Evolutionary conservation across 2,888 invertebrate genomes (phyloP), one percentile per base, ranked within the genome.

Genomic region (Ephialtes manifestator): DNA sequence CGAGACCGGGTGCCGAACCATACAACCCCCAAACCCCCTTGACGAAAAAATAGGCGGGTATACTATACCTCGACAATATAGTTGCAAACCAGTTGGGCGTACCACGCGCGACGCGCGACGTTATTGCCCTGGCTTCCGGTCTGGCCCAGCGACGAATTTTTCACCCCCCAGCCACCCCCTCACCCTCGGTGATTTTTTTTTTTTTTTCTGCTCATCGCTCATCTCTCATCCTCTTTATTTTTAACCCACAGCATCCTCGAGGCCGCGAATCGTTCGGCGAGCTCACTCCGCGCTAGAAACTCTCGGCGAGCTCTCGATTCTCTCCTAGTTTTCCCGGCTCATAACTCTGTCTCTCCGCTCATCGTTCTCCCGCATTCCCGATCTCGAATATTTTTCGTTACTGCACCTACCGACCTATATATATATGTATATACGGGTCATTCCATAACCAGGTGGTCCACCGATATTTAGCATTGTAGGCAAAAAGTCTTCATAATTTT

Each of bases 51-150:
- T 65, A 65, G 39, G 1, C 18, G 18, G 79, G 11, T 65, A 65
- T 18, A 65, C 75, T 84, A 76, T 80, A 75, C 53, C 80, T 80
- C 76, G 71, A 74, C 65, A 81, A 70, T 83, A 83, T 83, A 58
- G 83, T 83, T 83, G 79, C 83, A 79, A 83, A 83, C 83, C 68
- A 79, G 83, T 83, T 83, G 83, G 83, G 78, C 68, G 79, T 78
- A 83, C 67, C 78, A 60, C 79, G 51, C 35, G 74, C 31, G 46
- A 60, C 74, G 31, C 46, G 63, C 63, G 76, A 85, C 82, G 84
- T 81, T 85, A 85, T 82, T 85, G 81, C 84, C 82, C 78, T 46
- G 55, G 74, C 84, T 85, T 85, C 82, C 81, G 84, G 74, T 85
- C 72, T 28, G 24, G 31, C 31, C 74, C 68, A 74, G 46, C 83